Evolutionary conservation across 2,888 invertebrate species (phyloP).

Genomic region (Ferdinandea cuprea): DNA sequence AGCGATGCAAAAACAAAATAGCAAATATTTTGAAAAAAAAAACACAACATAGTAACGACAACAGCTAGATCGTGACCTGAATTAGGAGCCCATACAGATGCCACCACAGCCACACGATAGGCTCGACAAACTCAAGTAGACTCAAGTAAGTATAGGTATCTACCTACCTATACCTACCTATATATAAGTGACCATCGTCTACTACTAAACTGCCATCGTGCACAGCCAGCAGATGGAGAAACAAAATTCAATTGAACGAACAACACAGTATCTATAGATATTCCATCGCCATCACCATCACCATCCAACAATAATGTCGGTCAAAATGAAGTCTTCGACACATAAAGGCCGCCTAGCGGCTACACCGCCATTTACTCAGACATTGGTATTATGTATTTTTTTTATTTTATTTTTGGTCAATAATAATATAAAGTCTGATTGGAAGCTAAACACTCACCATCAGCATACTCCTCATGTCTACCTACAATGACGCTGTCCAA

Average conservation of each 20-base stretch:
- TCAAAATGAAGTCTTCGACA: conserved; percentile 62
- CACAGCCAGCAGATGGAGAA: conserved; percentile 54
- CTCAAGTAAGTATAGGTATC: no score
- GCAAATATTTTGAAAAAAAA: conserved; percentile 39
- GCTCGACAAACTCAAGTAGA: no score
- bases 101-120: conserved; percentile 32
- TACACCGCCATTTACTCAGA: conserved; percentile 52
- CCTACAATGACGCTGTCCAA: conserved; percentile 27
- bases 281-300: no score
- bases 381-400: no score
- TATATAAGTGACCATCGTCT: background rate
- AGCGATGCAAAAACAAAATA: conserved; percentile 45
- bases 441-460: conserved; percentile 31
- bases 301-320: conserved; percentile 66
- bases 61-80: conserved; percentile 67
- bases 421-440: conserved; percentile 33
- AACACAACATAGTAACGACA: conserved; percentile 20
- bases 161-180: background rate
- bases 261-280: conserved; percentile 35
- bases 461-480: conserved; percentile 2
- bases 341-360: conserved; percentile 55
- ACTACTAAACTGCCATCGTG: conserved; percentile 34
- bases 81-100: conserved; percentile 53
- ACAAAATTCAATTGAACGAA: conserved; percentile 52
- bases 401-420: conserved; percentile 38